Evolutionary conservation across 2,113 vertebrate genomes (phyloP).

Genomic region (Paedocypris sp.): DNA sequence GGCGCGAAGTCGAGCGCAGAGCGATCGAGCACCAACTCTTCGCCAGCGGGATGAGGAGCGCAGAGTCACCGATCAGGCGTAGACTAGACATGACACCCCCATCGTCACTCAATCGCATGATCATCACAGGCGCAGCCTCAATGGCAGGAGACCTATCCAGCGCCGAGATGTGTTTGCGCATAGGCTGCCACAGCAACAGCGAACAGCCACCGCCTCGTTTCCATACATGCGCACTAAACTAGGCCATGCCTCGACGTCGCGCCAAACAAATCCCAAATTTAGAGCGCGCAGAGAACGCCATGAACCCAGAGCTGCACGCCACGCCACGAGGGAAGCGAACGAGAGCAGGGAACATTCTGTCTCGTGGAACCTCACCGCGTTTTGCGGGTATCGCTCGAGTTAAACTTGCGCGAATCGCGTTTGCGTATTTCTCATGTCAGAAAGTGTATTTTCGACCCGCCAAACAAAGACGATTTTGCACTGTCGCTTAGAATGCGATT

Average conservation of each 20-base stretch:
- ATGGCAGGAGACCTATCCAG: slow-evolving; percentile 49
- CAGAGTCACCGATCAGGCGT: slow-evolving; percentile 54
- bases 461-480: too few relatives aligned
- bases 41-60: slow-evolving; percentile 54
- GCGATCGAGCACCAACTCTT: slow-evolving; percentile 56
- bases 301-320: neutral
- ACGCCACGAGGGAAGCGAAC: neutral
- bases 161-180: slow-evolving; percentile 47
- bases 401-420: neutral
- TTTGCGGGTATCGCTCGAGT: neutral
- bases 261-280: neutral
- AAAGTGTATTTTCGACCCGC: too few relatives aligned
- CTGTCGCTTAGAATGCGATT: too few relatives aligned
- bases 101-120: slow-evolving; percentile 52
- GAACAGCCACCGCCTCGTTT: slow-evolving; percentile 27
- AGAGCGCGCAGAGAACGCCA: slow-evolving; percentile 2
- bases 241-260: slow-evolving; percentile 33
- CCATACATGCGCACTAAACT: slow-evolving; percentile 41
- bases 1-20: slow-evolving; percentile 63
- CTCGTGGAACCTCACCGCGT: neutral
- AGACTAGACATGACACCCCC: slow-evolving; percentile 45
- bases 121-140: slow-evolving; percentile 48
- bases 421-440: neutral
- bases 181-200: slow-evolving; percentile 47
- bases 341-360: neutral